phyloP scores from a whole-genome alignment of 2,113 vertebrate genomes.

The Echinops telfairi region DNA sequence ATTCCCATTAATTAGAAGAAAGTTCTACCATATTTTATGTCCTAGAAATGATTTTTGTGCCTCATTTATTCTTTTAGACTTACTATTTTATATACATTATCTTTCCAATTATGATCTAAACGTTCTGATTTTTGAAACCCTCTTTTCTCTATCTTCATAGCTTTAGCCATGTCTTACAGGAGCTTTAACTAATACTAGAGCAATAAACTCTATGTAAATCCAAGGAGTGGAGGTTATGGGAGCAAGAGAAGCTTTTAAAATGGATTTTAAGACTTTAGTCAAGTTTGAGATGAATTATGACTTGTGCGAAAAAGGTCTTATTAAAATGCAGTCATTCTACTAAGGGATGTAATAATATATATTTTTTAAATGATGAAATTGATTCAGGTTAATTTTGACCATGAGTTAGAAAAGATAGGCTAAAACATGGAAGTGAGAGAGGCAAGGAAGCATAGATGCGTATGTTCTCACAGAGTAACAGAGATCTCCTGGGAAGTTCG shows the following conservation, averaged over 20 bases:
- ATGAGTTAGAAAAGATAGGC: neutral
- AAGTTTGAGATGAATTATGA: constrained; percentile 37
- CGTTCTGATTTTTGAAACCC: neutral
- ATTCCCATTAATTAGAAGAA: neutral
- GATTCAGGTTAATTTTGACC: neutral
- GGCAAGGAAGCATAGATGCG: neutral
- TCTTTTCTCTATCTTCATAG: neutral
- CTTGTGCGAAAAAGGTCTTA: neutral
- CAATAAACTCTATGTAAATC: neutral
- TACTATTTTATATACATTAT: neutral
- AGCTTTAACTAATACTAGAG: neutral
- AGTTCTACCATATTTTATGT: neutral
- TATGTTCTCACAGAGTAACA: constrained; percentile 42
- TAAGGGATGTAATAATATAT: neutral
- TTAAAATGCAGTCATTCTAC: constrained; percentile 41
- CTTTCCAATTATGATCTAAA: neutral
- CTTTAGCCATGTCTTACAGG: neutral
- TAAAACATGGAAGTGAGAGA: constrained; percentile 19
- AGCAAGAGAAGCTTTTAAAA: constrained; percentile 18
- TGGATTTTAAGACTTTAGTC: neutral
- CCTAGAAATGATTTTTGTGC: neutral
- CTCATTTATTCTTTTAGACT: constrained; percentile 25
- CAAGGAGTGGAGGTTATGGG: neutral
- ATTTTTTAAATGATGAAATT: neutral
- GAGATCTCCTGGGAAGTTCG: neutral